Base-by-base conservation (phyloP, 2,888 invertebrate genomes). In the Diachrysia chrysitis region DNA sequence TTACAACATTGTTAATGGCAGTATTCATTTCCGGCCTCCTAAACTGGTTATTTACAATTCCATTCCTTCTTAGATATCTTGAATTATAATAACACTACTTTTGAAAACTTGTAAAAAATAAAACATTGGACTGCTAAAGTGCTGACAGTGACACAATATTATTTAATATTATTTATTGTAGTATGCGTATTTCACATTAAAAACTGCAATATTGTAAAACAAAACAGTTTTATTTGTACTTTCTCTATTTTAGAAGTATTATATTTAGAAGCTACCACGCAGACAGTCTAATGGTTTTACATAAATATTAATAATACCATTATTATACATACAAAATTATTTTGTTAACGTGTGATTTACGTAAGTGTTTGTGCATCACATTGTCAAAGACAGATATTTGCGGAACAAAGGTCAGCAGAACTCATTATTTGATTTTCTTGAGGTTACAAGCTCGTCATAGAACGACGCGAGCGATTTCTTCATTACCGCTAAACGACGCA, bases 401-500 rank as follows among this genome's bases (percentile, higher is more conserved):
- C 63, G 59, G 2, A 64, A 10, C 56, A 62, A 76, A 82, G 82
- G 80, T 76, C 71, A 54, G 12, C 54, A 67, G 23, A 60, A 61
- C 63, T 74, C 68, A 73, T 73, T 81, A 70, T 77, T 81, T 71
- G 58, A 57, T 65, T 42, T 32, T 42, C n/a, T 42, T 42, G n/a
- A 42, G n/a, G 42, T 42, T 42, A n/a, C 42, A 42, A 37, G 37
- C 16, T 48, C 59, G 69, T 70, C 75, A 70, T 73, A 63, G 68
- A 55, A 76, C 63, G 74, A 74, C 71, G 66, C 68, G 60, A 69
- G 66, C 82, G 84, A 85, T 87, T 86, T 84, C 83, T 82, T 82
- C 79, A 85, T 87, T 82, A 84, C 67, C 63, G 67, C 74, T 78
- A 85, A 85, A 85, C 78, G 83, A 82, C 81, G 76, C 73, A 77